Percentiles rank a stretch among this genome's conserved stretches.
phyloP scores from a whole-genome alignment of 1,140 invertebrate species.

The Hestina assimilis region DNA sequence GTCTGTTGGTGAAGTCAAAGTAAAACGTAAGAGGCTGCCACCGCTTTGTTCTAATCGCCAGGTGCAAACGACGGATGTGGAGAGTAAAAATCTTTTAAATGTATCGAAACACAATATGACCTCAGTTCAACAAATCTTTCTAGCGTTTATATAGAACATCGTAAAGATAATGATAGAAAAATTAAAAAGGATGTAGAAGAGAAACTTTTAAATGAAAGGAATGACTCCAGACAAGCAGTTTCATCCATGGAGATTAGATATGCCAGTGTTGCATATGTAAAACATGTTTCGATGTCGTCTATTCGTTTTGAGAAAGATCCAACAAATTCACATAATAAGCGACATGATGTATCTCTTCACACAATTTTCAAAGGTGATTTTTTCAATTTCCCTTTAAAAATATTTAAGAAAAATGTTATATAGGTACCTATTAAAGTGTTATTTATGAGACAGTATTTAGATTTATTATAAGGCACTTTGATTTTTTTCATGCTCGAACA shows the following conservation, averaged over 20 bases:
- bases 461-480: no score
- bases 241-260: constrained; percentile 46
- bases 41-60: constrained; percentile 8
- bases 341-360: constrained; percentile 34
- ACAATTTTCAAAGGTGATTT: constrained; percentile 55
- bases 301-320: constrained; percentile 10
- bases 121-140: no score
- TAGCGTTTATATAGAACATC: no score
- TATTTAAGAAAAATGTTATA: no score
- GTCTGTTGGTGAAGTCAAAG: constrained; percentile 38
- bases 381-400: no score
- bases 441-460: no score
- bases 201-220: neutral
- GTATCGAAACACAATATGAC: constrained; percentile 3
- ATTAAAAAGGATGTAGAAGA: constrained; percentile 1
- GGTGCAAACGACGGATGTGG: constrained; percentile 33
- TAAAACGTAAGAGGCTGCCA: constrained; percentile 15
- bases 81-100: neutral
- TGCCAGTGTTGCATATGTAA: constrained; percentile 29
- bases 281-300: constrained; percentile 39
- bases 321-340: neutral
- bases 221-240: constrained; percentile 23
- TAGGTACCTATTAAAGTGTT: no score
- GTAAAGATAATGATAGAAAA: neutral
- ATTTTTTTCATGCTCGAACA: no score